Percentiles rank a stretch among this genome's conserved stretches.
Evolutionary conservation across 1,140 invertebrate genomes (phyloP).

Genomic region (Chlorops oryzae): DNA sequence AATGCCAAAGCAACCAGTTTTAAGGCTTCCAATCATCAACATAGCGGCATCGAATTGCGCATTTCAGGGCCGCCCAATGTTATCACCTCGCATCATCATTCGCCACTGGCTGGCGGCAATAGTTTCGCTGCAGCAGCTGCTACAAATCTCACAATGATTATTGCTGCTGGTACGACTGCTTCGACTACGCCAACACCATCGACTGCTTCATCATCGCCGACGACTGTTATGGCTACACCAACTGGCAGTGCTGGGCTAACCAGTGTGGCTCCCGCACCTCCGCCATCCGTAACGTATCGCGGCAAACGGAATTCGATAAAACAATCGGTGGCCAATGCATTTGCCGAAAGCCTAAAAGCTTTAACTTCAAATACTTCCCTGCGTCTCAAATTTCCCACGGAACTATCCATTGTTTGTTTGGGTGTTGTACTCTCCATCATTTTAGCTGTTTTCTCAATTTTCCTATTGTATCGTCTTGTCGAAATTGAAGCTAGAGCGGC

Average conservation of each 20-base stretch:
- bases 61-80: background rate
- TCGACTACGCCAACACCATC: constrained; percentile 20
- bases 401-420: constrained; percentile 32
- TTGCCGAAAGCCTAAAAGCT: constrained; percentile 11
- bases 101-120: background rate
- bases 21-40: constrained; percentile 2
- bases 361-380: constrained; percentile 9
- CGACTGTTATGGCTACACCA: constrained; percentile 19
- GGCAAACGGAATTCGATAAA: background rate
- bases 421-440: constrained; percentile 31
- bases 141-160: constrained; percentile 4
- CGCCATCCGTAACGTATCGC: background rate
- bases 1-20: constrained; percentile 15
- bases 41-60: background rate
- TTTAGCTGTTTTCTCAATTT: constrained; percentile 35
- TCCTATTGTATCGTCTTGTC: constrained; percentile 35
- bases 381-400: constrained; percentile 22
- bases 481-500: constrained; percentile 36
- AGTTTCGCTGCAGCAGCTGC: background rate
- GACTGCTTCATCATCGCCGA: constrained; percentile 24
- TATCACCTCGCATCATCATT: background rate
- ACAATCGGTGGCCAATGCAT: constrained; percentile 1
- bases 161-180: constrained; percentile 15
- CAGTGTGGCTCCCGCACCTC: background rate
- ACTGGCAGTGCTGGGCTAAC: background rate